phyloP scores from a whole-genome alignment of 2,888 invertebrate species.

The Lomographa bimaculata region DNA sequence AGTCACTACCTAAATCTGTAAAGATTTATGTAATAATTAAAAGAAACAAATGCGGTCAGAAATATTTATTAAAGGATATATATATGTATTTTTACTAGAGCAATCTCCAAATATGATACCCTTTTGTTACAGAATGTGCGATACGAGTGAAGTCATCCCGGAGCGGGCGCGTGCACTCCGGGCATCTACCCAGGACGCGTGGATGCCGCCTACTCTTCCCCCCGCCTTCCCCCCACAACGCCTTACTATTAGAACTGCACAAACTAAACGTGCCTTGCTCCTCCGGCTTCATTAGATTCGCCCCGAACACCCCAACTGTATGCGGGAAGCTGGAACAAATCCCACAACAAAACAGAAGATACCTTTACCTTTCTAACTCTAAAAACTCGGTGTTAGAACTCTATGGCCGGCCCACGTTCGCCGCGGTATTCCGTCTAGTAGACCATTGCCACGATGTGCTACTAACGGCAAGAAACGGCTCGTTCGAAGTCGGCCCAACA shows the following conservation, averaged over 20 bases:
- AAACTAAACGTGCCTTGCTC: constrained; percentile 88
- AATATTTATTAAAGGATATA: too few species aligned
- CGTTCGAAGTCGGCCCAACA: constrained; percentile 85
- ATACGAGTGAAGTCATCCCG: constrained; percentile 66
- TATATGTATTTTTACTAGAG: too few species aligned
- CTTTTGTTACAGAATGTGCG: constrained; percentile 84
- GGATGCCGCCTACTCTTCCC: constrained; percentile 84
- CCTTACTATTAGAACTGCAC: constrained; percentile 86
- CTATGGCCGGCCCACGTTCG: constrained; percentile 86
- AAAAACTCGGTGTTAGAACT: constrained; percentile 81
- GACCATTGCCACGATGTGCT: constrained; percentile 89
- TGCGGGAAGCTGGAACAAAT: constrained; percentile 90
- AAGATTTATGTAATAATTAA: too few species aligned
- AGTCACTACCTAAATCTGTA: too few species aligned
- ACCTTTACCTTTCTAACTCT: constrained; percentile 80
- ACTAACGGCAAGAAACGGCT: constrained; percentile 85
- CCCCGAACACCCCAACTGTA: constrained; percentile 74
- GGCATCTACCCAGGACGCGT: constrained; percentile 74
- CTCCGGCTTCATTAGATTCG: constrained; percentile 84
- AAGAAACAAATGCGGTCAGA: too few species aligned
- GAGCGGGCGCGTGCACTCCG: constrained; percentile 74
- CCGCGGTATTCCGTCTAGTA: constrained; percentile 86
- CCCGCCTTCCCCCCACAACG: constrained; percentile 65
- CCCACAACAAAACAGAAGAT: constrained; percentile 79
- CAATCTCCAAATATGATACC: too few species aligned